Conservation (phyloP, 2,113 vertebrate genomes). For the Peromyscus polionotus region DNA sequence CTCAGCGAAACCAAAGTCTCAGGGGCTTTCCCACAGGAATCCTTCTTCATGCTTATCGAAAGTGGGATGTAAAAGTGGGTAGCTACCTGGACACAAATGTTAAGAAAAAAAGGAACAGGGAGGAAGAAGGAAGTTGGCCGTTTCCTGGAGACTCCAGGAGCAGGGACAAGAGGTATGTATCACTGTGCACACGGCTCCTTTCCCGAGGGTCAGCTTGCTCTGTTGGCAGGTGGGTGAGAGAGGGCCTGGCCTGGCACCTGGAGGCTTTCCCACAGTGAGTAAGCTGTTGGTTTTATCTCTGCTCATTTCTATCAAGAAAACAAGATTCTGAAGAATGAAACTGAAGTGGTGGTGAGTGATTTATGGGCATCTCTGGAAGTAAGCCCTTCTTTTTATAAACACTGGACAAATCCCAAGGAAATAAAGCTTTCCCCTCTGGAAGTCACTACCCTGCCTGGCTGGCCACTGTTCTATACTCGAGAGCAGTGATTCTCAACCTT, state of each 20-base stretch:
- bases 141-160: neutral
- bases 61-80: neutral
- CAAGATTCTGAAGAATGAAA: slow-evolving; percentile 8
- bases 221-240: neutral
- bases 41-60: slow-evolving; percentile 38
- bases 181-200: neutral
- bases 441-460: slow-evolving; percentile 8
- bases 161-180: neutral
- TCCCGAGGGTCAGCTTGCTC: neutral
- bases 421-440: slow-evolving; percentile 1
- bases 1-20: neutral
- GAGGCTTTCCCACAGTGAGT: neutral
- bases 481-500: neutral
- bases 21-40: neutral
- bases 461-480: neutral
- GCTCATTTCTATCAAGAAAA: neutral
- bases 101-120: neutral
- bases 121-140: neutral
- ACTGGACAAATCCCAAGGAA: slow-evolving; percentile 36
- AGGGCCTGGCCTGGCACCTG: no score
- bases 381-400: slow-evolving; percentile 47
- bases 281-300: slow-evolving; percentile 18
- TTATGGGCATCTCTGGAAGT: neutral
- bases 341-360: slow-evolving; percentile 16
- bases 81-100: neutral